Evolutionary conservation across 2,888 invertebrate genomes (phyloP).

Genomic region (Tenthredo amoena): DNA sequence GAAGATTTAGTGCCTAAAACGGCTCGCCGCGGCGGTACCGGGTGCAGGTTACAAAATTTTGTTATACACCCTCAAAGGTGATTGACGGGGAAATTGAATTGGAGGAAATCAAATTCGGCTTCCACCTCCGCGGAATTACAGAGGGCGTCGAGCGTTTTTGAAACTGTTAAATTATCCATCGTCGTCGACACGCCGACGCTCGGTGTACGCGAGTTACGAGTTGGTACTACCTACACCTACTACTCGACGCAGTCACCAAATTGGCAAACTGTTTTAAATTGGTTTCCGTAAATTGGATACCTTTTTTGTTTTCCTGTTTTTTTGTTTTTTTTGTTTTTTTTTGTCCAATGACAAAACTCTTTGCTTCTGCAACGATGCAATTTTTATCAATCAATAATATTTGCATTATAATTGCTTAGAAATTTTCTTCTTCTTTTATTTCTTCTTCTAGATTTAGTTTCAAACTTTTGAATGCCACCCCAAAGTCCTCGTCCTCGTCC

Average conservation of each 20-base stretch:
- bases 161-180: conserved; percentile 41
- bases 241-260: conserved; percentile 30
- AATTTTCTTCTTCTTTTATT: not conserved
- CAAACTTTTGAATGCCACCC: conserved; percentile 19
- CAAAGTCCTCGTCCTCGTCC: not conserved
- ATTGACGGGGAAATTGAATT: conserved; percentile 45
- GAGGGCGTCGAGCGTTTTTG: conserved; percentile 30
- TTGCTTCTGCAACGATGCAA: not conserved
- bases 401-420: not conserved
- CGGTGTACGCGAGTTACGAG: conserved; percentile 3
- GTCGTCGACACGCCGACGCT: not conserved
- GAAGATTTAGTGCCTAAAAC: conserved; percentile 40
- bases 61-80: conserved; percentile 44
- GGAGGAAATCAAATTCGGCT: conserved; percentile 38
- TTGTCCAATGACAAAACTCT: not conserved
- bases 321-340: not conserved
- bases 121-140: conserved; percentile 30
- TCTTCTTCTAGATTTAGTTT: not conserved
- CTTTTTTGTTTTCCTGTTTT: not conserved
- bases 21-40: not conserved
- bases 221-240: not conserved
- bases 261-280: conserved; percentile 43
- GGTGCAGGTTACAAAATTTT: conserved; percentile 45
- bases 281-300: conserved; percentile 5
- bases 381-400: not conserved